Evolutionary conservation across 2,113 vertebrate species (phyloP).

Genomic region (Naja naja): DNA sequence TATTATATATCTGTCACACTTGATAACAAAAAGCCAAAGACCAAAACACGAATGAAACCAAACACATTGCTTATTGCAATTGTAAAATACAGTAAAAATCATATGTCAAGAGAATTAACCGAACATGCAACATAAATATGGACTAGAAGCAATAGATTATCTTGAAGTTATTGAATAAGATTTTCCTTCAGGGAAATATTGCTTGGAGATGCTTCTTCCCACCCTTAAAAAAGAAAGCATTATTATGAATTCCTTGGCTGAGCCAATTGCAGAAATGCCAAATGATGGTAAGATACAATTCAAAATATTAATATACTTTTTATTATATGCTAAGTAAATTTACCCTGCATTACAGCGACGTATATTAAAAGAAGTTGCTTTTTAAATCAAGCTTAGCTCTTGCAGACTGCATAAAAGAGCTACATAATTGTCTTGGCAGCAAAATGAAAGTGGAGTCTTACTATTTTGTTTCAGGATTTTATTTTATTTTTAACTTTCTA

Average conservation of each 20-base stretch:
- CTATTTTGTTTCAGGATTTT: background rate
- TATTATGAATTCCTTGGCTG: background rate
- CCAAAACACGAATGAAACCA: background rate
- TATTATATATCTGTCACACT: slow-evolving; percentile 8
- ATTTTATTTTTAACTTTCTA: background rate
- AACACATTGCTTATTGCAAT: background rate
- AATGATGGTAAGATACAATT: background rate
- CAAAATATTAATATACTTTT: background rate
- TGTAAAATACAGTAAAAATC: background rate
- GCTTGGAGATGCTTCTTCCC: background rate
- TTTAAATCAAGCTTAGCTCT: background rate
- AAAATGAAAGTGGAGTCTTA: background rate
- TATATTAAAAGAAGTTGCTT: background rate
- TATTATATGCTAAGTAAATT: background rate
- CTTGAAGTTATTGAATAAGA: background rate
- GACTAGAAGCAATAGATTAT: background rate
- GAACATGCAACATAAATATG: background rate
- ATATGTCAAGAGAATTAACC: background rate
- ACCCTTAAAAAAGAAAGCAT: background rate
- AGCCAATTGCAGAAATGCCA: background rate
- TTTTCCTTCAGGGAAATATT: background rate
- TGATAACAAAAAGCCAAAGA: slow-evolving; percentile 5
- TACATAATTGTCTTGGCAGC: background rate
- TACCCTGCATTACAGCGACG: background rate
- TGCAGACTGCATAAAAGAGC: background rate